A percentile compares a stretch with the other conserved stretches of the same genome.
These are phyloP conservation scores for Xerus rutilus DNA, from an alignment of 2,797 vertebrate genomes.

Conservation along the genomic window DNA sequence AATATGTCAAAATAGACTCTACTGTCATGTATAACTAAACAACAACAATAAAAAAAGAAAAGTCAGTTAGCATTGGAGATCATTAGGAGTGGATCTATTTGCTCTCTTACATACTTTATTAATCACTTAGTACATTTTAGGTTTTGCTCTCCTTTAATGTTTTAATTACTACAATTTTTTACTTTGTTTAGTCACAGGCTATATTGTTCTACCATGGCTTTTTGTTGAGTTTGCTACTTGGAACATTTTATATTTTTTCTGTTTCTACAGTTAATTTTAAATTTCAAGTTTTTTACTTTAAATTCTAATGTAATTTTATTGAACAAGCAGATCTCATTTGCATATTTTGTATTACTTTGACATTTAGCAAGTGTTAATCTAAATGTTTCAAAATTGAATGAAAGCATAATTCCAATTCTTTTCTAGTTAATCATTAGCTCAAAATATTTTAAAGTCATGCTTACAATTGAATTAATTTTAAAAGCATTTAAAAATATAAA, in stretches of 20 bases:
- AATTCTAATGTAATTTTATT: slow-evolving; percentile 15
- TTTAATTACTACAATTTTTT: slow-evolving; percentile 2
- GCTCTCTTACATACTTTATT: background rate
- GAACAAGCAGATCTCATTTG: background rate
- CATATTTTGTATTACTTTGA: background rate
- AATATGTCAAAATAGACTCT: too few relatives aligned
- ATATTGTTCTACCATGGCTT: background rate
- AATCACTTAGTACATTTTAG: background rate
- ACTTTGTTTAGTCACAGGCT: background rate
- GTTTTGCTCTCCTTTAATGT: background rate
- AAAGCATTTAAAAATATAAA: background rate
- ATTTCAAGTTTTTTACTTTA: background rate
- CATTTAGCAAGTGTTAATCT: slow-evolving; percentile 11
- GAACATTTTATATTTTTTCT: background rate
- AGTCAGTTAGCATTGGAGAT: background rate
- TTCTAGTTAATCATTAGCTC: background rate
- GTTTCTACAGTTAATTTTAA: slow-evolving; percentile 16
- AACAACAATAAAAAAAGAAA: background rate
- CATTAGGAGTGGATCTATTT: background rate
- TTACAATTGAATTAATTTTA: slow-evolving; percentile 41
- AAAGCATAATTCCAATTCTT: background rate
- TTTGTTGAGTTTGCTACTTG: background rate
- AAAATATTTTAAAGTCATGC: background rate
- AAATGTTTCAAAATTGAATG: slow-evolving; percentile 33
- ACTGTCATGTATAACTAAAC: too few relatives aligned